Percentiles rank a stretch among this genome's conserved stretches.
Evolutionary conservation across 1,140 invertebrate species (phyloP).

Genomic region (Drosophila malerkotliana): DNA sequence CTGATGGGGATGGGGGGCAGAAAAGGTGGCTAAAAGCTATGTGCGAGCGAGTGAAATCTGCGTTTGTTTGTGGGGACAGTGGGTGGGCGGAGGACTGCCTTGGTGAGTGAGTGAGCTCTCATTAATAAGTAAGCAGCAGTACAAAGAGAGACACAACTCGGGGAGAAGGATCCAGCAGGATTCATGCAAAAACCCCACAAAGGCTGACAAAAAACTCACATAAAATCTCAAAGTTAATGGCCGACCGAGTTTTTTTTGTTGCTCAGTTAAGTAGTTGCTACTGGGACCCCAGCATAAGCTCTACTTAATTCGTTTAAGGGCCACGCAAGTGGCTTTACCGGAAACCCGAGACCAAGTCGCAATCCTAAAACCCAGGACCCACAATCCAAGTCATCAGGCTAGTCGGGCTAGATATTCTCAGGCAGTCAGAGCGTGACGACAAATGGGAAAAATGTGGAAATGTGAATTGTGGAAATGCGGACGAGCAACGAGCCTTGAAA

Average conservation of each 20-base stretch:
- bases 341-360: slow-evolving; percentile 6
- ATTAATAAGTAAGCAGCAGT: slow-evolving; percentile 54
- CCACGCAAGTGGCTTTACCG: slow-evolving; percentile 44
- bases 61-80: slow-evolving; percentile 14
- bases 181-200: slow-evolving; percentile 10
- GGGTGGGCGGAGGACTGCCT: slow-evolving; percentile 2
- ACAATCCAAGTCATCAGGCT: slow-evolving; percentile 3
- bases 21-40: not conserved
- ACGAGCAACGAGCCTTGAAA: slow-evolving; percentile 15
- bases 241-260: slow-evolving; percentile 23
- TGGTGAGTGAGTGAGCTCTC: slow-evolving; percentile 23
- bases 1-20: not conserved
- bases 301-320: slow-evolving; percentile 69
- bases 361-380: slow-evolving; percentile 3
- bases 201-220: slow-evolving; percentile 48
- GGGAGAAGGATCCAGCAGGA: slow-evolving; percentile 22
- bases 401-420: slow-evolving; percentile 4
- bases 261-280: slow-evolving; percentile 48
- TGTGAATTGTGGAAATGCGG: slow-evolving; percentile 1
- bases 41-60: slow-evolving; percentile 15
- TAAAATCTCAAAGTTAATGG: slow-evolving; percentile 73
- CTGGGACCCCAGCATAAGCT: slow-evolving; percentile 56
- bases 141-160: slow-evolving; percentile 33
- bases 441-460: slow-evolving; percentile 14
- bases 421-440: slow-evolving; percentile 10